A percentile compares a stretch with the other conserved stretches of the same genome.
phyloP scores from a whole-genome alignment of 2,888 invertebrate genomes.

The Stenurella melanura region DNA sequence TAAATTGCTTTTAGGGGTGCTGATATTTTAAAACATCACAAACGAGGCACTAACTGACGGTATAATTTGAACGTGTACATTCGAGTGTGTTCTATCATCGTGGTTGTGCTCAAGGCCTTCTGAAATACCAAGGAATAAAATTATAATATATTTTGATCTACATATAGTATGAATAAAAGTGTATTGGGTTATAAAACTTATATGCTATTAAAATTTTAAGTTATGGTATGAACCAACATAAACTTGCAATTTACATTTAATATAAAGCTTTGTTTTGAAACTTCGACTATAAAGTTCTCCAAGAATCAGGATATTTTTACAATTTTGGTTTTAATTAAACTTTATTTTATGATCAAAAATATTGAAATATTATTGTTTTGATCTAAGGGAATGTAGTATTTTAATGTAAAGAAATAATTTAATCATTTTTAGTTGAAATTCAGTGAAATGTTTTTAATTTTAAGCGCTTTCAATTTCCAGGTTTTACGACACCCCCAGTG shows the following conservation, averaged over 20 bases:
- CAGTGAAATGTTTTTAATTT: conserved; percentile 26
- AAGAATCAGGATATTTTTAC: neutral
- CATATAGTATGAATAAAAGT: neutral
- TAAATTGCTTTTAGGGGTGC: no score
- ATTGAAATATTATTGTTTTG: neutral
- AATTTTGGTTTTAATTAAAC: neutral
- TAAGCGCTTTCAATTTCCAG: conserved; percentile 64
- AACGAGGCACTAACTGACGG: no score
- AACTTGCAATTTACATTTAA: neutral
- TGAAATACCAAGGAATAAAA: no score
- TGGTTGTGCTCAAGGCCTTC: no score
- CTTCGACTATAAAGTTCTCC: neutral
- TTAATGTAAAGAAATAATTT: neutral
- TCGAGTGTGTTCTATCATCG: no score
- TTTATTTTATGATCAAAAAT: neutral
- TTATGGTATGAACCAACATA: neutral
- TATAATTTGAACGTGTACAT: no score
- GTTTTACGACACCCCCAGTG: conserved; percentile 65
- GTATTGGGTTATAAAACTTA: neutral
- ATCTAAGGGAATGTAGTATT: neutral
- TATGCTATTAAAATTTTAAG: neutral
- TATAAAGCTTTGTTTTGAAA: neutral
- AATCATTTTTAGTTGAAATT: conserved; percentile 19
- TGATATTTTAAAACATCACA: no score
- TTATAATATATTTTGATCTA: no score